Percentiles rank a stretch among this genome's conserved stretches.
These are phyloP conservation scores for Cartodere bifasciata DNA, from an alignment of 2,888 invertebrate genomes.

Conservation along the genomic window DNA sequence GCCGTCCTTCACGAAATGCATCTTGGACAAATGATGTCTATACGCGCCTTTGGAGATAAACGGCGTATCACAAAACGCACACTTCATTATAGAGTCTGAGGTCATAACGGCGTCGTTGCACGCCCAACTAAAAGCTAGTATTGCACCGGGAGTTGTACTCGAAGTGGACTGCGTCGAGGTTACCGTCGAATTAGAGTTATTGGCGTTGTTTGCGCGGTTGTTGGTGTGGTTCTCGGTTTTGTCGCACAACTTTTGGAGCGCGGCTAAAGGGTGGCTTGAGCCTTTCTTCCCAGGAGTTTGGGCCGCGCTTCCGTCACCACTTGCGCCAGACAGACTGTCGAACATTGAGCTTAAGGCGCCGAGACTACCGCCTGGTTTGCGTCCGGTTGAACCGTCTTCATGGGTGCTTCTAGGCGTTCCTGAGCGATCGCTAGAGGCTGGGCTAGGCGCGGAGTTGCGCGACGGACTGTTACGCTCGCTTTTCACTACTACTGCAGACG, in stretches of 20 bases:
- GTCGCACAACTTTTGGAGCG: constrained; percentile 89
- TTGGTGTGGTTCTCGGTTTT: constrained; percentile 72
- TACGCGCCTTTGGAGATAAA: constrained; percentile 96
- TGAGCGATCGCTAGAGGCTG: constrained; percentile 64
- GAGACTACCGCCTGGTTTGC: constrained; percentile 52
- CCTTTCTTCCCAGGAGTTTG: constrained; percentile 39
- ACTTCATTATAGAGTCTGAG: constrained; percentile 81
- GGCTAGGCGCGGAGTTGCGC: constrained; percentile 50
- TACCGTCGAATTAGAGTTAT: constrained; percentile 23
- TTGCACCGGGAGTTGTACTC: constrained; percentile 64
- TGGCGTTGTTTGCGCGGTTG: constrained; percentile 27
- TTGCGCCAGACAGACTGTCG: constrained; percentile 61
- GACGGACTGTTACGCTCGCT: constrained; percentile 45
- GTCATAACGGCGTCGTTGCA: constrained; percentile 86
- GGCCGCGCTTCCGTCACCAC: constrained; percentile 27
- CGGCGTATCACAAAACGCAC: constrained; percentile 89
- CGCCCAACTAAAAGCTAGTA: constrained; percentile 87
- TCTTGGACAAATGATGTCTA: constrained; percentile 89
- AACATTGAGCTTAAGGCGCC: constrained; percentile 85
- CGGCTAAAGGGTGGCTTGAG: constrained; percentile 83
- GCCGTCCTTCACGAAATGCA: constrained; percentile 92
- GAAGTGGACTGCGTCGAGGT: constrained; percentile 25
- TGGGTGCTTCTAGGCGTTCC: constrained; percentile 59
- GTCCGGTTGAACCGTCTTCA: constrained; percentile 42
- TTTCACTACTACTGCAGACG: constrained; percentile 30